Evolutionary conservation across 2,113 vertebrate genomes (phyloP).

Genomic region (Brevimyrus niger): DNA sequence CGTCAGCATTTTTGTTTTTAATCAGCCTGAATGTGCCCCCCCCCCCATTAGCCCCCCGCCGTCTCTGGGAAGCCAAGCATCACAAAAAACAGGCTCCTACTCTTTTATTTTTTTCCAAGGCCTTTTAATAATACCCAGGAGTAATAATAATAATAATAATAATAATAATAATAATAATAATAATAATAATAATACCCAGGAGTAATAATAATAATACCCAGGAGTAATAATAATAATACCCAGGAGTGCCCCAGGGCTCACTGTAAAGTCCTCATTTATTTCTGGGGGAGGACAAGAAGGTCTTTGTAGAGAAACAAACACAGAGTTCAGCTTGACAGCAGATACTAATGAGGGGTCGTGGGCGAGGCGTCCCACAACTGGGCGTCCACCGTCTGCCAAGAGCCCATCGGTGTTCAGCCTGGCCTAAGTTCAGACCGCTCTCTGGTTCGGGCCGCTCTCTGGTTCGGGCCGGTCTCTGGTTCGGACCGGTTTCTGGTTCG

Average conservation of each 20-base stretch:
- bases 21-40: neutral
- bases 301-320: neutral
- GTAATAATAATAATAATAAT: too few species aligned
- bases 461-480: too few species aligned
- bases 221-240: constrained; percentile 2
- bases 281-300: neutral
- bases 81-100: neutral
- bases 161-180: too few species aligned
- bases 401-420: neutral
- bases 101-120: neutral
- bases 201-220: neutral
- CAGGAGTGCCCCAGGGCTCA: neutral
- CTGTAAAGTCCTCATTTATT: neutral
- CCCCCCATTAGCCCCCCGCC: neutral
- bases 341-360: neutral
- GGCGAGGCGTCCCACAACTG: neutral
- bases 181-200: constrained; percentile 4
- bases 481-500: too few species aligned
- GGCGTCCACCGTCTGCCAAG: neutral
- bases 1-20: neutral
- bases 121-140: neutral
- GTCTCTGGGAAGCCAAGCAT: neutral
- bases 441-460: neutral
- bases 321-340: neutral
- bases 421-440: neutral